Percentiles rank a stretch among this genome's conserved stretches.
These are phyloP conservation scores for Poeciliopsis turneri DNA, from an alignment of 2,797 vertebrate genomes.

Conservation along the genomic window DNA sequence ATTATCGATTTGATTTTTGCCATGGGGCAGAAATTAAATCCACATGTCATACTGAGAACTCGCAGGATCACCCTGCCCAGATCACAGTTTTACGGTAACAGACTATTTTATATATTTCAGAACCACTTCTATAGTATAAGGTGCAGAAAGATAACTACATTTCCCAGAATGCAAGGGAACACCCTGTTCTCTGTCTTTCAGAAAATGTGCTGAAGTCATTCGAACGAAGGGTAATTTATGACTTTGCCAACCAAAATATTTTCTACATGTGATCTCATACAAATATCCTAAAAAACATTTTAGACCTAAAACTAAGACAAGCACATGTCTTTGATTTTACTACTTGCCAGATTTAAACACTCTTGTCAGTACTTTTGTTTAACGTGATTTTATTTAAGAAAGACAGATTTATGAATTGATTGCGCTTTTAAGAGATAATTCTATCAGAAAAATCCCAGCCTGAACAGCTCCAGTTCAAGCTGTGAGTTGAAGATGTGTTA, in stretches of 20 bases:
- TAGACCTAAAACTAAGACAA: neutral
- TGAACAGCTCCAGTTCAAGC: neutral
- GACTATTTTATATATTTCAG: neutral
- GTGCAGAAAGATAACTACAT: neutral
- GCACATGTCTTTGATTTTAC: neutral
- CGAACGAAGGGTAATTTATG: neutral
- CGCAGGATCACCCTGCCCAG: too few relatives aligned
- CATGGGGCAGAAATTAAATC: neutral
- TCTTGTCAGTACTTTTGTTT: neutral
- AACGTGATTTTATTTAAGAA: neutral
- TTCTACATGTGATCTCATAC: neutral
- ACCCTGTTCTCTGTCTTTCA: neutral
- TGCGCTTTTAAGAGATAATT: neutral
- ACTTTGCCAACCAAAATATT: neutral
- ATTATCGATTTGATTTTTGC: neutral
- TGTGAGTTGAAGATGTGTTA: neutral
- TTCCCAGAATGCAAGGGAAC: neutral
- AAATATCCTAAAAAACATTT: neutral
- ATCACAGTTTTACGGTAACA: too few relatives aligned
- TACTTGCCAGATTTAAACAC: neutral
- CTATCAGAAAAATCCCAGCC: neutral
- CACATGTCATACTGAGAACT: neutral
- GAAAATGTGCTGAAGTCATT: neutral
- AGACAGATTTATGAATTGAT: neutral
- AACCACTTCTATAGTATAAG: neutral